Percentiles rank a stretch among this genome's conserved stretches.
These are phyloP conservation scores for Aptenodytes patagonicus DNA, from an alignment of 2,113 vertebrate species.

Conservation along the genomic window DNA sequence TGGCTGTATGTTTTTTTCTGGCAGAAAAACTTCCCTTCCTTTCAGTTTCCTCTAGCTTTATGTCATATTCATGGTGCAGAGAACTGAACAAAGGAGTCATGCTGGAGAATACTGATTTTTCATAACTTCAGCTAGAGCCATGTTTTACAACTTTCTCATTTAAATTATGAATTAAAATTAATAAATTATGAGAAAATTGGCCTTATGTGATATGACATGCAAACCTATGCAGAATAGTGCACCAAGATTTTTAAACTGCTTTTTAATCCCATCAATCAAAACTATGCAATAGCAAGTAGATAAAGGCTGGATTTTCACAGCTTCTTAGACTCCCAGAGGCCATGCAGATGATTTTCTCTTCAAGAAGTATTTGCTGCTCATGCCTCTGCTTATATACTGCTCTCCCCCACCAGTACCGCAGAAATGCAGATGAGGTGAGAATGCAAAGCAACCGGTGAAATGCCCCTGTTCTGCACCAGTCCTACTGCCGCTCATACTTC, in stretches of 20 bases:
- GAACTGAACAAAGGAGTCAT: neutral
- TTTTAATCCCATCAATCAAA: constrained; percentile 18
- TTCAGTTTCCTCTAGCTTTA: neutral
- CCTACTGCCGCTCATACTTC: neutral
- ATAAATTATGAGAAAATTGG: constrained; percentile 44
- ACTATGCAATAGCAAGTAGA: neutral
- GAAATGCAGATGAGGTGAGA: neutral
- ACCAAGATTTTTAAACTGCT: neutral
- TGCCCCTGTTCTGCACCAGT: neutral
- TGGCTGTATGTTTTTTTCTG: neutral
- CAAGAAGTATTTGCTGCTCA: neutral
- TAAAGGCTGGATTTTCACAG: neutral
- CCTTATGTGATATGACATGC: neutral
- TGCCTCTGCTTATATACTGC: neutral
- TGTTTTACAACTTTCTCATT: constrained; percentile 14
- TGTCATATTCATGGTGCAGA: neutral
- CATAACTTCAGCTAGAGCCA: neutral
- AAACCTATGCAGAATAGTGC: constrained; percentile 7
- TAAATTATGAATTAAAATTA: constrained; percentile 56
- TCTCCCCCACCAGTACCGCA: neutral
- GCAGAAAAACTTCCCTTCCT: neutral
- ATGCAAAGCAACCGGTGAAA: neutral
- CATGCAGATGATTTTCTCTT: neutral
- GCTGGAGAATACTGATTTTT: constrained; percentile 2
- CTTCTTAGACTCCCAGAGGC: neutral